phyloP scores from a whole-genome alignment of 2,888 invertebrate genomes.

The Zele albiditarsus region DNA sequence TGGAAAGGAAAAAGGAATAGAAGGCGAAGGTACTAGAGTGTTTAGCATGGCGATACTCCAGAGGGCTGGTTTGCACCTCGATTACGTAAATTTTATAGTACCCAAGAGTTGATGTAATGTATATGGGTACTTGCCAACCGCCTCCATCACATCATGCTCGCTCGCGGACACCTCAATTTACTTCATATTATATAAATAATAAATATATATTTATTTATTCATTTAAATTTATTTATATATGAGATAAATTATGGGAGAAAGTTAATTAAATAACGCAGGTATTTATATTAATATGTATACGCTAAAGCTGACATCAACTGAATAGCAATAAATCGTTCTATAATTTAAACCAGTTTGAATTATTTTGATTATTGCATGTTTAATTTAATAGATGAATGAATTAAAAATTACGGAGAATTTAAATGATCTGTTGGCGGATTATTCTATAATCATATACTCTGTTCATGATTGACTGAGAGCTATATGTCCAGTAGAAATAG shows the following conservation, averaged over 20 bases:
- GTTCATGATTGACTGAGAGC: too few species aligned
- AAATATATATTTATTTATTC: not conserved
- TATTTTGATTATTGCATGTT: not conserved
- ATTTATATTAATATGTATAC: not conserved
- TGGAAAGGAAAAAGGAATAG: not conserved
- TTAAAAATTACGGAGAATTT: not conserved
- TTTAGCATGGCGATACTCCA: conserved; percentile 5
- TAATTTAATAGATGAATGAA: not conserved
- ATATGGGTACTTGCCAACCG: not conserved
- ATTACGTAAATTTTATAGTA: conserved; percentile 34
- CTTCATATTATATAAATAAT: not conserved
- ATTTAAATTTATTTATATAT: not conserved
- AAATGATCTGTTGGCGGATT: not conserved
- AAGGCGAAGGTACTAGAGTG: not conserved
- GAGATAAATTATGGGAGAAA: conserved; percentile 4
- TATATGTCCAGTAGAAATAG: too few species aligned
- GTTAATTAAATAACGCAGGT: conserved; percentile 14
- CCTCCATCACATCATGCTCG: not conserved
- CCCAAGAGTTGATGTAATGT: not conserved
- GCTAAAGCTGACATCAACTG: not conserved
- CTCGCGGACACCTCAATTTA: not conserved
- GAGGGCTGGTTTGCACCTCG: conserved; percentile 19
- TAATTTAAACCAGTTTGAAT: not conserved
- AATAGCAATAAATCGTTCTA: not conserved
- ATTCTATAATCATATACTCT: too few species aligned